These are phyloP conservation scores for Champsocephalus gunnari DNA, from an alignment of 2,797 vertebrate species.

Conservation along the genomic window DNA sequence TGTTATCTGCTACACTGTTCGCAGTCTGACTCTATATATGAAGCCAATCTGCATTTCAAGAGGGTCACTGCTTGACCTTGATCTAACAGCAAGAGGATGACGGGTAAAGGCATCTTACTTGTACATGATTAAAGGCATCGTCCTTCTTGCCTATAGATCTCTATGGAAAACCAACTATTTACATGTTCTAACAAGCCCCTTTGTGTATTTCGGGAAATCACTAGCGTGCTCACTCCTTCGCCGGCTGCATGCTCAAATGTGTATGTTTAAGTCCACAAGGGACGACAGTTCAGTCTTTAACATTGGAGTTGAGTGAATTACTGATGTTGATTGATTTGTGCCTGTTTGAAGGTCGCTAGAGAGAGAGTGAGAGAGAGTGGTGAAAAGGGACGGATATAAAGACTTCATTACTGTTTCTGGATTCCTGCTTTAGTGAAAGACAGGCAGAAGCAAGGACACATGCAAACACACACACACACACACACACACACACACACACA, in stretches of 20 bases:
- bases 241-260: slow-evolving; percentile 29
- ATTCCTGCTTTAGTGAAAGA: slow-evolving; percentile 6
- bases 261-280: slow-evolving; percentile 16
- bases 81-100: slow-evolving; percentile 47
- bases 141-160: slow-evolving; percentile 44
- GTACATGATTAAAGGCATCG: slow-evolving; percentile 52
- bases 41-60: slow-evolving; percentile 65
- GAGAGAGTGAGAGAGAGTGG: neutral
- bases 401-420: slow-evolving; percentile 9
- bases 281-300: slow-evolving; percentile 18
- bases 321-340: slow-evolving; percentile 55
- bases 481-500: slow-evolving; percentile 18
- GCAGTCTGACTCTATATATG: slow-evolving; percentile 5
- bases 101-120: slow-evolving; percentile 42
- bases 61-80: slow-evolving; percentile 53
- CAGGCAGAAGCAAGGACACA: slow-evolving; percentile 4
- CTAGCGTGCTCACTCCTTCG: slow-evolving; percentile 16
- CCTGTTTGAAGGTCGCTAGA: slow-evolving; percentile 24
- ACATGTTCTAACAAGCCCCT: slow-evolving; percentile 37
- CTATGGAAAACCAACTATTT: slow-evolving; percentile 57
- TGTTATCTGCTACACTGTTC: slow-evolving; percentile 57
- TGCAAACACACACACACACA: slow-evolving; percentile 3
- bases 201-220: slow-evolving; percentile 28
- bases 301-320: slow-evolving; percentile 41
- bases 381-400: slow-evolving; percentile 7